A percentile compares a stretch with the other conserved stretches of the same genome.
phyloP scores from a whole-genome alignment of 2,113 vertebrate genomes.

The Melanerpes formicivorus region DNA sequence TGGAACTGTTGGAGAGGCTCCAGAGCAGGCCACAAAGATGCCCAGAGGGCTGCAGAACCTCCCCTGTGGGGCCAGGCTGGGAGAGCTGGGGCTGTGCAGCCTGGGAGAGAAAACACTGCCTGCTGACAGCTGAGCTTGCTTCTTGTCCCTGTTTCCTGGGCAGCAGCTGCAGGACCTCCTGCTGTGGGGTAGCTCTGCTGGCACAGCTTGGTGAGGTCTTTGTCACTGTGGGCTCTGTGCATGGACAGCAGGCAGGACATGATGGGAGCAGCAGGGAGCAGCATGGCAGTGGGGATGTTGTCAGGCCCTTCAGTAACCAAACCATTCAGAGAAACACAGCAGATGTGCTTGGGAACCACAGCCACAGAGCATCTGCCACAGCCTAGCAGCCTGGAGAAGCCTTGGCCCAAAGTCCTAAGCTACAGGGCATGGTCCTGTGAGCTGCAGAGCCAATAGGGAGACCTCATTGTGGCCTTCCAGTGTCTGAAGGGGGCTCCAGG shows the following conservation, averaged over 20 bases:
- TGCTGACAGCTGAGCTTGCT: background rate
- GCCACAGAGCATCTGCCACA: background rate
- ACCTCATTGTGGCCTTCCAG: too few species aligned
- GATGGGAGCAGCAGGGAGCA: background rate
- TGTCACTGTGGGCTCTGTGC: background rate
- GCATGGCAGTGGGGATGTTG: background rate
- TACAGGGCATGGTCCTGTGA: fast-evolving
- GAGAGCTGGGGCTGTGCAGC: too few species aligned
- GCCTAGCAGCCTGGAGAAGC: background rate
- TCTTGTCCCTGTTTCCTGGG: background rate
- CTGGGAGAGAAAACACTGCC: too few species aligned
- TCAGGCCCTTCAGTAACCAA: background rate
- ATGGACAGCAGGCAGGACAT: fast-evolving
- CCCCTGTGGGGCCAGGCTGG: too few species aligned
- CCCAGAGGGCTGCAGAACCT: too few species aligned
- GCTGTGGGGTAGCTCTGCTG: background rate
- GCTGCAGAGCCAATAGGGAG: background rate
- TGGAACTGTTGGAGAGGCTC: too few species aligned
- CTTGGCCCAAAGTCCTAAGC: background rate
- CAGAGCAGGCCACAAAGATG: too few species aligned
- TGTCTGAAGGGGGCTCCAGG: too few species aligned
- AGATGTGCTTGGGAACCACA: fast-evolving
- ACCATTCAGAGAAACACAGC: background rate
- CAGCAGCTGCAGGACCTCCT: background rate
- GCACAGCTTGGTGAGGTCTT: background rate